A percentile compares a stretch with the other conserved stretches of the same genome.
phyloP scores from a whole-genome alignment of 2,888 invertebrate genomes.

The Sialis lutaria region DNA sequence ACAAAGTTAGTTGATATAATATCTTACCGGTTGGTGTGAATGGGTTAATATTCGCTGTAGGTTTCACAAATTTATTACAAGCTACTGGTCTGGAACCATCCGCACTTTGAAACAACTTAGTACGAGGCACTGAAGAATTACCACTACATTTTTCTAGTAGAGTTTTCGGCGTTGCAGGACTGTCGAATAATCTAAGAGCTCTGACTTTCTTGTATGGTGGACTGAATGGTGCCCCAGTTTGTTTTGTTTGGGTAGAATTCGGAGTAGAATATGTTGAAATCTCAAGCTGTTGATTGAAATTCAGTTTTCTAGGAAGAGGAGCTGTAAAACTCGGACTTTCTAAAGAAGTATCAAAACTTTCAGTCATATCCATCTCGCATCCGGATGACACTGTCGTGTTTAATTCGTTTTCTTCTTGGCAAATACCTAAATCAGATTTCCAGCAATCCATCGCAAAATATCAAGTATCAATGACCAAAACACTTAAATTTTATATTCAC shows the following conservation, averaged over 20 bases:
- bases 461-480: not conserved
- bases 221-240: slow-evolving; percentile 25
- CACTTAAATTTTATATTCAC: not conserved
- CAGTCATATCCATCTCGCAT: slow-evolving; percentile 37
- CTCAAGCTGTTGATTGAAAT: slow-evolving; percentile 30
- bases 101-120: slow-evolving; percentile 29
- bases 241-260: slow-evolving; percentile 5
- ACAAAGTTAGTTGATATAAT: not conserved
- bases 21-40: slow-evolving; percentile 59
- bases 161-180: slow-evolving; percentile 74
- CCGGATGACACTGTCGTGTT: slow-evolving; percentile 27
- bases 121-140: slow-evolving; percentile 35
- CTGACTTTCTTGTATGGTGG: slow-evolving; percentile 42
- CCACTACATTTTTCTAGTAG: slow-evolving; percentile 51
- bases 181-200: slow-evolving; percentile 57
- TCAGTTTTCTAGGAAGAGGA: slow-evolving; percentile 40
- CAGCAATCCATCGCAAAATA: slow-evolving; percentile 2
- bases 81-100: slow-evolving; percentile 28
- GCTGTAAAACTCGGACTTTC: slow-evolving; percentile 35
- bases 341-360: slow-evolving; percentile 39
- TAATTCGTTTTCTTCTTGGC: slow-evolving; percentile 17
- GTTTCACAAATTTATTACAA: slow-evolving; percentile 28
- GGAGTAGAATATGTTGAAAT: slow-evolving; percentile 7
- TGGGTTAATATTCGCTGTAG: slow-evolving; percentile 66
- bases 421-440: slow-evolving; percentile 1